A percentile compares a stretch with the other conserved stretches of the same genome.
These are phyloP conservation scores for Lophius piscatorius DNA, from an alignment of 2,113 vertebrate species.

Conservation along the genomic window DNA sequence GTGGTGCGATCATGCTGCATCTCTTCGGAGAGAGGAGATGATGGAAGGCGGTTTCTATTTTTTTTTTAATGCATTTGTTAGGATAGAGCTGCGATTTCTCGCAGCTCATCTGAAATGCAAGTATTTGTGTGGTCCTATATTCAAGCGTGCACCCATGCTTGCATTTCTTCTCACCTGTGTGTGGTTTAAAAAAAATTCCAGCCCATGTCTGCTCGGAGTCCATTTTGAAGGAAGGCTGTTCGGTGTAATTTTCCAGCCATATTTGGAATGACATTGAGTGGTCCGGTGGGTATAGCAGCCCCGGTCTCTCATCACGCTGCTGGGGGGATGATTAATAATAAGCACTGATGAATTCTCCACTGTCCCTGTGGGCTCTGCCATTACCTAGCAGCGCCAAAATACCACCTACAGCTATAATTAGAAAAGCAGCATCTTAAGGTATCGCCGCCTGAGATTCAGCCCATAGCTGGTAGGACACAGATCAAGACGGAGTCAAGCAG, in stretches of 20 bases:
- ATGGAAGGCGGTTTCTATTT: background rate
- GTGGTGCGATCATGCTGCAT: slow-evolving; percentile 61
- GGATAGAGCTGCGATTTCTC: too few relatives aligned
- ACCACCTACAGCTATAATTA: slow-evolving; percentile 82
- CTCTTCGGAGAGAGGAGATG: slow-evolving; percentile 15
- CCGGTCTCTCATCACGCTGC: slow-evolving; percentile 74
- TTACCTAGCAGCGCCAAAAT: slow-evolving; percentile 74
- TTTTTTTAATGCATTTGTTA: too few relatives aligned
- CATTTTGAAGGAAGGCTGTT: slow-evolving; percentile 69
- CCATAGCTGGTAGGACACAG: slow-evolving; percentile 52
- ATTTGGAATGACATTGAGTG: slow-evolving; percentile 80
- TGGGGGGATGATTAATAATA: slow-evolving; percentile 80
- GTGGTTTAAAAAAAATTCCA: slow-evolving; percentile 20
- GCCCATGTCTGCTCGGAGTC: slow-evolving; percentile 48
- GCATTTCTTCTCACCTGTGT: slow-evolving; percentile 13
- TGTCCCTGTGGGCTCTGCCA: slow-evolving; percentile 74
- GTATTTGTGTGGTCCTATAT: too few relatives aligned
- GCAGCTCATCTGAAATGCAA: too few relatives aligned
- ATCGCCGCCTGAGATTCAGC: slow-evolving; percentile 58
- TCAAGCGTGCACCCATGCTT: too few relatives aligned
- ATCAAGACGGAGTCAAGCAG: slow-evolving; percentile 36
- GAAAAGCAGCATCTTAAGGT: slow-evolving; percentile 75
- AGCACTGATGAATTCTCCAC: slow-evolving; percentile 80
- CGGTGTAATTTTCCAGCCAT: slow-evolving; percentile 74
- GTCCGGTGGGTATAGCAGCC: slow-evolving; percentile 75